Conservation (phyloP, 92 coral and sea anemone species). For the Palythoa caribaeorum region DNA sequence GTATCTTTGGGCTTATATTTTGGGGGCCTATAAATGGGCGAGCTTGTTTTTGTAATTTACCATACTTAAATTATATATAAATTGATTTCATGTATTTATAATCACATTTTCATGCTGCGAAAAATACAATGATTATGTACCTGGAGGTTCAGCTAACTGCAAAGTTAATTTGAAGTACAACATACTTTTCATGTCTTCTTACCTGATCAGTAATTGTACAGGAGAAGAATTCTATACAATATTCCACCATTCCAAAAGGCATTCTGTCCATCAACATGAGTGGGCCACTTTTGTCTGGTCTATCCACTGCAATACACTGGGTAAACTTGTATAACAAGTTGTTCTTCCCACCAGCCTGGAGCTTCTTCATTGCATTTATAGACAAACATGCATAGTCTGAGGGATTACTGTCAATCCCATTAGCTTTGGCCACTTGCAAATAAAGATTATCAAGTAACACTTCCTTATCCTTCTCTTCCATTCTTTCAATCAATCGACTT, state of each 20-base stretch:
- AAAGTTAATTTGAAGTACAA: too few relatives aligned
- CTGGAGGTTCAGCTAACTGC: too few relatives aligned
- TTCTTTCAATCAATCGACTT: neutral
- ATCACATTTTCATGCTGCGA: too few relatives aligned
- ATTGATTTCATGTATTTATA: too few relatives aligned
- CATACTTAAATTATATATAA: too few relatives aligned
- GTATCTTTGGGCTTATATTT: too few relatives aligned
- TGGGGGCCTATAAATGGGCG: too few relatives aligned
- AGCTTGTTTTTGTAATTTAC: too few relatives aligned
- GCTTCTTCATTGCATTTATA: constrained; percentile 51
- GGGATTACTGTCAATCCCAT: constrained; percentile 58
- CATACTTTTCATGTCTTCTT: too few relatives aligned
- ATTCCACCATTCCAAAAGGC: constrained; percentile 86
- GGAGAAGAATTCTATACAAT: constrained; percentile 70
- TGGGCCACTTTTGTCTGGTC: constrained; percentile 42
- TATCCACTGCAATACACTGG: constrained; percentile 40
- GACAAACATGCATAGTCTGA: constrained; percentile 48
- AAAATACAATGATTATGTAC: too few relatives aligned
- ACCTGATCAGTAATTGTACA: constrained; percentile 73
- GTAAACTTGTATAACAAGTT: constrained; percentile 74
- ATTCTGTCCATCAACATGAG: constrained; percentile 58
- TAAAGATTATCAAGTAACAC: neutral
- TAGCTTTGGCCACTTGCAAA: neutral
- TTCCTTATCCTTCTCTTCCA: neutral
- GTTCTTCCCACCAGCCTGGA: constrained; percentile 53